Conservation (phyloP, 2,113 vertebrate genomes). For the Ammospiza caudacuta region DNA sequence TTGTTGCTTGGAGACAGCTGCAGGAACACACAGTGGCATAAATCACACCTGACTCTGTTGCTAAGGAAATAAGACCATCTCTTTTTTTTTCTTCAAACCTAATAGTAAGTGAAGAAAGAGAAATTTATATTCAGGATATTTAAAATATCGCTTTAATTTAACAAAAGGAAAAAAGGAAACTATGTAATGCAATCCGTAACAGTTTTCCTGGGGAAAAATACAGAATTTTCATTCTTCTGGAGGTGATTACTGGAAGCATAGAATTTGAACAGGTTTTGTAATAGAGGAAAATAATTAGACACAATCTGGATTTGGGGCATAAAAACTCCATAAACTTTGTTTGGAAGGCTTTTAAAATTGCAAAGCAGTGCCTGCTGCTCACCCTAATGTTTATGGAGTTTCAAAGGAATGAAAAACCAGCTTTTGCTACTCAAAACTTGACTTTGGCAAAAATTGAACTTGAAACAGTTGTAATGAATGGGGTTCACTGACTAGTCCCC, state of each 20-base stretch:
- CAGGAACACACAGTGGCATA: conserved; percentile 37
- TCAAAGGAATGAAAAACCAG: not conserved
- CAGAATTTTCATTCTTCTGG: not conserved
- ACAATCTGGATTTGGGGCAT: not conserved
- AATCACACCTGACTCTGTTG: conserved; percentile 71
- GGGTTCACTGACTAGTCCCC: not conserved
- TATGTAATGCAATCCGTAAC: not conserved
- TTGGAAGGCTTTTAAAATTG: not conserved
- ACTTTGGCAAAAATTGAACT: not conserved
- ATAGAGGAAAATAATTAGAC: not conserved
- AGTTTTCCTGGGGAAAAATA: not conserved
- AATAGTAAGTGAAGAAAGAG: not conserved
- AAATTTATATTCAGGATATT: conserved; percentile 16
- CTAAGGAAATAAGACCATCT: conserved; percentile 67
- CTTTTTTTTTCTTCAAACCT: conserved; percentile 52
- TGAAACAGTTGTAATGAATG: not conserved
- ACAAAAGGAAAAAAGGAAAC: not conserved
- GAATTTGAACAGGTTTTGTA: not conserved
- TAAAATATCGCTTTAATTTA: conserved; percentile 54
- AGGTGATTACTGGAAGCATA: not conserved
- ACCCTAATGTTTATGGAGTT: not conserved
- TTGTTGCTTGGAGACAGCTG: conserved; percentile 71
- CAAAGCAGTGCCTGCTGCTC: not conserved
- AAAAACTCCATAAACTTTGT: conserved; percentile 5
- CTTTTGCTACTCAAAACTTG: not conserved